These are phyloP conservation scores for Xanthia icteritia DNA, from an alignment of 2,888 invertebrate species.

Conservation along the genomic window DNA sequence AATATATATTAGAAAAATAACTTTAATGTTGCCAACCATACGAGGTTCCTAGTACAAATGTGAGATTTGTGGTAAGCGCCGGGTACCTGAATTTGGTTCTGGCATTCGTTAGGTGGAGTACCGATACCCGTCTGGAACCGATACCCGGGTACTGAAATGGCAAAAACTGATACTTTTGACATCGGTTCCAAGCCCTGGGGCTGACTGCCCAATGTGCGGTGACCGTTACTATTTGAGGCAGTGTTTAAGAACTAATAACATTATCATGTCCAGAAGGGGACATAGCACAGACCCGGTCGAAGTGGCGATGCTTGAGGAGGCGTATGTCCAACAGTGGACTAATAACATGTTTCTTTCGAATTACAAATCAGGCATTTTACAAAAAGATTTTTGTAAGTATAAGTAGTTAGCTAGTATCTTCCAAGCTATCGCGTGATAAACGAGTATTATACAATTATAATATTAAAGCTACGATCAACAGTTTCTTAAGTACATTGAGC, in stretches of 20 bases:
- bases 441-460: constrained; percentile 31
- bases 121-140: too few species aligned
- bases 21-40: too few species aligned
- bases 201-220: background rate
- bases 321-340: background rate
- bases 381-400: constrained; percentile 18
- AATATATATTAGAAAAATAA: too few species aligned
- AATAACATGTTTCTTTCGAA: background rate
- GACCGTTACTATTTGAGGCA: background rate
- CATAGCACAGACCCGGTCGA: background rate
- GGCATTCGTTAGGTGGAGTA: too few species aligned
- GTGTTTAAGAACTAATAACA: background rate
- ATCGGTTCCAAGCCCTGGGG: too few species aligned
- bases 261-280: background rate
- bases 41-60: too few species aligned
- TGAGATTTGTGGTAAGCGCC: too few species aligned
- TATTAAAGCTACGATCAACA: constrained; percentile 46
- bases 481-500: constrained; percentile 13
- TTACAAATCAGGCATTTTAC: background rate
- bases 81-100: too few species aligned
- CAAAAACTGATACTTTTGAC: background rate
- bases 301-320: background rate
- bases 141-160: too few species aligned
- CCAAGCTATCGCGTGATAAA: constrained; percentile 8
- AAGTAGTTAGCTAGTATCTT: background rate